Base-by-base conservation (phyloP, 2,888 invertebrate species). In the Matsumyia berberina region DNA sequence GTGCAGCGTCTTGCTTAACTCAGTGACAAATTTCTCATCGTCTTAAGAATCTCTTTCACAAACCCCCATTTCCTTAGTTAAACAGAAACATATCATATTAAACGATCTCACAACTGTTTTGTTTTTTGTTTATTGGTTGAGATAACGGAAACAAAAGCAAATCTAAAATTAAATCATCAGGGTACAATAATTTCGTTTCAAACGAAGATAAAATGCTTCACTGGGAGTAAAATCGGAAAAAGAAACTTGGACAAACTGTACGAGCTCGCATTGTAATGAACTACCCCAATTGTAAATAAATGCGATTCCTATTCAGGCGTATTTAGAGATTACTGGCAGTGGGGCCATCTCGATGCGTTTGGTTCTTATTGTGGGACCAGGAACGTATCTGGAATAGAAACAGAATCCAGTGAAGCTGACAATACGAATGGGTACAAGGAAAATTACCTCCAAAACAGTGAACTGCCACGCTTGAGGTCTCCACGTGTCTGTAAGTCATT, bases 381-480 rank as follows among this genome's bases (percentile, higher is more conserved):
- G 53, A 19, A 67, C 37, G 7, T 64, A 64, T 55, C 76, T 76
- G 35, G 1, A 64, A 73, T 1, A 0, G 0, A 24, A 35, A 15
- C 7, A 39, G 1, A 51, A 11, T 33, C n/a, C 8, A n/a, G n/a
- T 12, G 0, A 24, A n/a, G 8, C 1, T 4, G 7, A 37, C 8
- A 2, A 15, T 9, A 55, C 5, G 15, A 0, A 66, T 67, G 2
- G 44, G 31, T n/a, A 11, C 15, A 11, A 5, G 6, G 12, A 35
- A 15, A 42, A 29, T 79, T 87, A 92, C 91, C 92, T 89, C 89
- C 90, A 91, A 86, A 92, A 92, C 3, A 97, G 91, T 82, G 96
- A 96, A 87, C 96, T 96, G 19, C 98, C 98, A 62, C 98, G 94
- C 91, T 97, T 97, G 76, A 97, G 93, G 89, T 97, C 96, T 87